Base-by-base conservation (phyloP, 2,888 invertebrate genomes). In the Cantharis rustica region DNA sequence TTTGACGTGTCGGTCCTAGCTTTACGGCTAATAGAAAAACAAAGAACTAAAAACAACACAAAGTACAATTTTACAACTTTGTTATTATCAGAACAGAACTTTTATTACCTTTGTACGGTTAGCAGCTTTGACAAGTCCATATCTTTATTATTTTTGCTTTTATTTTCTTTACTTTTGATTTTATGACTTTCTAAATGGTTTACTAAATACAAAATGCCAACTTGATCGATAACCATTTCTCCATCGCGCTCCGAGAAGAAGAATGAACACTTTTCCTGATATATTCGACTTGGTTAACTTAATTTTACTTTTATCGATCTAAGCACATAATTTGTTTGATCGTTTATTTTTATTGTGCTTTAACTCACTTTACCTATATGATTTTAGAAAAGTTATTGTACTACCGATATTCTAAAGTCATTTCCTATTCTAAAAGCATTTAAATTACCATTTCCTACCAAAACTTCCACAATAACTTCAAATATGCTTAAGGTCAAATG, bases 21-120 rank as follows among this genome's bases (percentile, higher is more conserved):
- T 47, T 47, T 47, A n/a, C 47, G 47, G 47, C 47, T n/a, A 47
- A 47, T 47, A 47, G 47, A 47, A 47, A 47, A 47, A 47, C n/a
- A 47, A 47, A n/a, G n/a, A 47, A 47, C 5, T 47, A 47, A 47
- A 47, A n/a, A n/a, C 47, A 7, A n/a, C 47, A 47, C n/a, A n/a
- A n/a, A 47, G 77, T 74, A 76, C 76, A 71, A 62, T 76, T 77
- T 77, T 77, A 77, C 69, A 63, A 27, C 71, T 68, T 71, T 71
- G 77, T 77, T 77, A 74, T 74, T 77, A 77, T 77, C 71, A 71
- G 68, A 47, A 47, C 17, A 63, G n/a, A 26, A 71, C 61, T 72
- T 63, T 76, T 73, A 77, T 71, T 23, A 47, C 71, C 16, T 69
- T 72, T 77, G 74, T 77, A 74, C 31, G 27, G 71, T 70, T 27